Evolutionary conservation across 2,888 invertebrate species (phyloP), one percentile per base, ranked within the genome.

Genomic region (Eupithecia pulchellata): DNA sequence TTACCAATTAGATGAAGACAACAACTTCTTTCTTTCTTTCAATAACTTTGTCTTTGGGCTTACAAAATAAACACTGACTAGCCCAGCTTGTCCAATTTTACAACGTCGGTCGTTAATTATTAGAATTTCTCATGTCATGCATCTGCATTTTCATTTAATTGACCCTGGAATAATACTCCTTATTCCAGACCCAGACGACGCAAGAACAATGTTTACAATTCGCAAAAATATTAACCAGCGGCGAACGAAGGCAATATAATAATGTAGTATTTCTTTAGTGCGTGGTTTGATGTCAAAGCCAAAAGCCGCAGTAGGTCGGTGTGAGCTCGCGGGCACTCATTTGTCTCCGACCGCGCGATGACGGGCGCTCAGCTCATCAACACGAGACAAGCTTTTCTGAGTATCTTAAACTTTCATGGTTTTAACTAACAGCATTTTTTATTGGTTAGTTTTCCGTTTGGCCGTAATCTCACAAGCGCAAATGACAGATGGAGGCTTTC

Each of bases 241-340:
- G 76, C 73, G 74, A 81, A 80, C n/a, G 17, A 29, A 57, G 8
- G 20, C 20, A 25, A 52, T 52, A 76, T n/a, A n/a, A n/a, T n/a
- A 77, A 77, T 77, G 78, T 81, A 82, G 77, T 81, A 82, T 82
- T 81, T 82, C 84, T 82, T 85, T 86, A 86, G 84, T 86, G 87
- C 82, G 84, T 84, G 82, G 82, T 83, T 80, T 81, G 76, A 81
- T 82, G 80, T 79, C 77, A 78, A 64, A 78, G 80, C 77, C 30
- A 60, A 67, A 79, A 81, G 83, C 81, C 76, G 75, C 73, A 75
- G 70, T 36, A 61, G 34, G 61, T 69, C 75, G 70, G 58, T 64
- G 32, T 62, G 27, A 57, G 67, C 74, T 69, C 63, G 74, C 78
- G 74, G 77, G 70, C 58, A 30, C 70, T 76, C 75, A 85, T 87